These are phyloP conservation scores for Gadopsis bispinosus DNA, from an alignment of 2,797 vertebrate species.

Conservation along the genomic window DNA sequence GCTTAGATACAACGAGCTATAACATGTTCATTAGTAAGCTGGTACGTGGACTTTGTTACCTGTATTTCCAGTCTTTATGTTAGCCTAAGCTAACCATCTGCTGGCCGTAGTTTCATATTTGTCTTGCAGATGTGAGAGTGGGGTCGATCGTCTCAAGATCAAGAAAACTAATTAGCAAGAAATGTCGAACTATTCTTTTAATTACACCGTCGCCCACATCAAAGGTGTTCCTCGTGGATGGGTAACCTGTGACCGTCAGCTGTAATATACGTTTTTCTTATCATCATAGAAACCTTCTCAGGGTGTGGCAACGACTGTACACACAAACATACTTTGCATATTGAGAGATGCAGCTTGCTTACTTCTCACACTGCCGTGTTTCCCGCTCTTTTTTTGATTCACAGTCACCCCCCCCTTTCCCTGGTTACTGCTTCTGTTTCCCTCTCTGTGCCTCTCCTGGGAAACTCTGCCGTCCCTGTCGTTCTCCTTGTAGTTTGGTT, in stretches of 20 bases:
- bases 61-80: neutral
- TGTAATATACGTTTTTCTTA: slow-evolving; percentile 37
- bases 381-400: slow-evolving; percentile 72
- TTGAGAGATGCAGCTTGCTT: slow-evolving; percentile 30
- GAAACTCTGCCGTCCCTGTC: slow-evolving; percentile 69
- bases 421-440: slow-evolving; percentile 60
- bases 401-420: slow-evolving; percentile 34
- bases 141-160: neutral
- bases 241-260: neutral
- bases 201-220: neutral
- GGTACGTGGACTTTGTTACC: neutral
- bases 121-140: too few species aligned
- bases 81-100: neutral
- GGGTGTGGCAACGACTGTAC: neutral
- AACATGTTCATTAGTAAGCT: neutral
- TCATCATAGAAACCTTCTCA: neutral
- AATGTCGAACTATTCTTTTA: neutral
- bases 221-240: neutral
- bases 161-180: neutral
- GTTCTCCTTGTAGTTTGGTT: slow-evolving; percentile 53
- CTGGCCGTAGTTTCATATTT: neutral
- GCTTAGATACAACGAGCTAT: neutral
- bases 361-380: slow-evolving; percentile 48
- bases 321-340: neutral
- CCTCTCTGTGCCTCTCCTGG: slow-evolving; percentile 64